Percentiles rank a stretch among this genome's conserved stretches.
Evolutionary conservation across 2,888 invertebrate genomes (phyloP).

Genomic region (Laspeyria flexula): DNA sequence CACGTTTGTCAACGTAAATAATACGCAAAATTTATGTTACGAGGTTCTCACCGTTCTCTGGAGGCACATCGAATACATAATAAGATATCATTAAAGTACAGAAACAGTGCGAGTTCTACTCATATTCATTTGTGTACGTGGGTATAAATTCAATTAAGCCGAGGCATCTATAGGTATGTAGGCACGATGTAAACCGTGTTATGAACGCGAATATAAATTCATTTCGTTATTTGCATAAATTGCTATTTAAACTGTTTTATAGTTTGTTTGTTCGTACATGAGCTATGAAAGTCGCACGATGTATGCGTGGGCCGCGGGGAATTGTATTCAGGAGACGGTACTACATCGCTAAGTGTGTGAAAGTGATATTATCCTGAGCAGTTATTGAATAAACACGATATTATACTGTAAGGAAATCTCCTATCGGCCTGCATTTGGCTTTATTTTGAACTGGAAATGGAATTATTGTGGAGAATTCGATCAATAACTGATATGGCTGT

Average conservation of each 20-base stretch:
- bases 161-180: slow-evolving; percentile 50
- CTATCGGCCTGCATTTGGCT: background rate
- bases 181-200: slow-evolving; percentile 65
- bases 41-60: slow-evolving; percentile 82
- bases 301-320: slow-evolving; percentile 9
- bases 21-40: slow-evolving; percentile 86
- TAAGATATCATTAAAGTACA: slow-evolving; percentile 64
- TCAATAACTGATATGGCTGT: no score
- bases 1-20: slow-evolving; percentile 83
- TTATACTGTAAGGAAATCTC: background rate
- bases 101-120: slow-evolving; percentile 65
- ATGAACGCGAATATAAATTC: slow-evolving; percentile 68
- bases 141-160: slow-evolving; percentile 82
- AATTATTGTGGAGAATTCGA: no score
- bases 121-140: slow-evolving; percentile 83
- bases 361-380: background rate
- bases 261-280: slow-evolving; percentile 56
- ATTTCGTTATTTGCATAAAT: slow-evolving; percentile 72
- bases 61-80: slow-evolving; percentile 77
- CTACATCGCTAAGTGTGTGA: background rate
- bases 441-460: no score
- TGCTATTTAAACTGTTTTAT: slow-evolving; percentile 65
- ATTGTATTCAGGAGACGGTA: slow-evolving; percentile 14
- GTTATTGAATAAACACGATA: background rate
- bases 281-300: slow-evolving; percentile 43